Conservation (phyloP, 1,140 invertebrate genomes). For the Bombyx mandarina region DNA sequence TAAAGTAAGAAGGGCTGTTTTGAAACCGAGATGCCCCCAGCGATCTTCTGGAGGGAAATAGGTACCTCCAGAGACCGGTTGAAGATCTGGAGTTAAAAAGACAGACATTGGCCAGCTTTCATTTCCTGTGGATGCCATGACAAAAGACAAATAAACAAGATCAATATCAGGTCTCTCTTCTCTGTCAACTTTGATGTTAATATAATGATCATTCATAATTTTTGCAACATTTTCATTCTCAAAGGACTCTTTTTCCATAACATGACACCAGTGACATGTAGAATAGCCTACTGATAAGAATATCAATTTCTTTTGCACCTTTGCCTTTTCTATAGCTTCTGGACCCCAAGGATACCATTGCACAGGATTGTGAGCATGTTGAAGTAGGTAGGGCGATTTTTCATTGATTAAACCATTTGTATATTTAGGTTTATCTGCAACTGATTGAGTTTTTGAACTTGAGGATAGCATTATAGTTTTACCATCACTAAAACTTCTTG, state of each 20-base stretch:
- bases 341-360: constrained; percentile 95
- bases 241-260: constrained; percentile 96
- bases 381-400: constrained; percentile 92
- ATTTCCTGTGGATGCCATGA: constrained; percentile 85
- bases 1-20: constrained; percentile 79
- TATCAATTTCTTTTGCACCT: constrained; percentile 88
- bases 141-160: constrained; percentile 93
- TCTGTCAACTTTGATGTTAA: constrained; percentile 95
- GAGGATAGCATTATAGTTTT: constrained; percentile 66
- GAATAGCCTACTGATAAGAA: constrained; percentile 96
- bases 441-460: constrained; percentile 19
- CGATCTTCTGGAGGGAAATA: constrained; percentile 85
- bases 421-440: constrained; percentile 48
- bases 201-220: constrained; percentile 90
- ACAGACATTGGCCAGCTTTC: constrained; percentile 96
- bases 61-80: constrained; percentile 88
- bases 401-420: constrained; percentile 84
- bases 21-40: constrained; percentile 87
- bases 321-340: constrained; percentile 90
- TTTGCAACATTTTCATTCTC: constrained; percentile 85
- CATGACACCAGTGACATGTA: constrained; percentile 97
- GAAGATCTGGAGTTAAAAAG: constrained; percentile 90
- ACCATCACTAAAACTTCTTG: constrained; percentile 50
- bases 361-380: constrained; percentile 96
- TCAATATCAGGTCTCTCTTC: constrained; percentile 97